Conservation (phyloP, 2,797 vertebrate genomes). For the Hippopotamyrus pictus region DNA sequence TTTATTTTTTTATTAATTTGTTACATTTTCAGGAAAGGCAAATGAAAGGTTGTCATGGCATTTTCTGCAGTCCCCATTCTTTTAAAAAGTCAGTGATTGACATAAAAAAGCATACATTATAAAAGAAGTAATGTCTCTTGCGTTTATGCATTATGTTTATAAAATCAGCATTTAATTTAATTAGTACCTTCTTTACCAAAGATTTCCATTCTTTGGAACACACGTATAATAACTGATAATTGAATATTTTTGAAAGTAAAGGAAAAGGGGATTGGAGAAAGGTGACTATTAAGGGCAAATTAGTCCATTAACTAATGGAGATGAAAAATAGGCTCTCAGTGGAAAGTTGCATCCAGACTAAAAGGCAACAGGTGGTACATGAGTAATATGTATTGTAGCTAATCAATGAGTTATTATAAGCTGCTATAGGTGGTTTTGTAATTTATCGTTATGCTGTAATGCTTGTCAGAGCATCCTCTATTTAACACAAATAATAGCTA, state of each 20-base stretch:
- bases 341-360: not conserved
- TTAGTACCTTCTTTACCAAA: not conserved
- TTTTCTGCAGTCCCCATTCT: not conserved
- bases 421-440: not conserved
- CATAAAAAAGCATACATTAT: not conserved
- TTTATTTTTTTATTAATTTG: not conserved
- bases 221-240: not conserved
- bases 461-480: not conserved
- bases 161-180: not conserved
- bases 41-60: slow-evolving; percentile 1
- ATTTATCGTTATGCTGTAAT: not conserved
- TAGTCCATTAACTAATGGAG: not conserved
- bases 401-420: not conserved
- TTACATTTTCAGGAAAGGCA: not conserved
- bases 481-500: not conserved
- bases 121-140: not conserved
- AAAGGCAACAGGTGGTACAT: not conserved
- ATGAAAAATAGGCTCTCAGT: not conserved
- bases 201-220: not conserved
- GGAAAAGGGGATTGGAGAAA: not conserved
- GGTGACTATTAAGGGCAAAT: not conserved
- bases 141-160: not conserved
- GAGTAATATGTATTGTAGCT: not conserved
- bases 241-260: not conserved
- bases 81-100: not conserved